Evolutionary conservation across 2,113 vertebrate species (phyloP).

Genomic region (Ailurus styani): DNA sequence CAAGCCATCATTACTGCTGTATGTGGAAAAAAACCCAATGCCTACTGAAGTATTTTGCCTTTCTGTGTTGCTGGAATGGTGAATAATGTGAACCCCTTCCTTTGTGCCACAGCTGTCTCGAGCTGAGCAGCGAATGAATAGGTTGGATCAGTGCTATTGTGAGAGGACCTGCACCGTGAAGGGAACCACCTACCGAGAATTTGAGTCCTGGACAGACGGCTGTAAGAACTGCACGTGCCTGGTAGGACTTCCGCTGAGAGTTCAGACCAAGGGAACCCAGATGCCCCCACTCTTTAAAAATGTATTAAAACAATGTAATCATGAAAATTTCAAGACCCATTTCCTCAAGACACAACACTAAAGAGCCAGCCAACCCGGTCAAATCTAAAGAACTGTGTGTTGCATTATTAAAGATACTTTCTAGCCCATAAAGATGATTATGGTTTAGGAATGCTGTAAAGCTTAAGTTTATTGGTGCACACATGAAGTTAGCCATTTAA

Average conservation of each 20-base stretch:
- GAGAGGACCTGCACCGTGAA: constrained; percentile 96
- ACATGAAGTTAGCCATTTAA: constrained; percentile 32
- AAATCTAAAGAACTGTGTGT: not conserved
- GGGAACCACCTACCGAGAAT: constrained; percentile 93
- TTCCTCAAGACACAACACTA: constrained; percentile 44
- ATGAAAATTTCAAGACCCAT: constrained; percentile 50
- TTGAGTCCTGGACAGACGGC: constrained; percentile 95
- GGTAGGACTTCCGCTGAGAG: constrained; percentile 82
- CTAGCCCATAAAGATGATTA: not conserved
- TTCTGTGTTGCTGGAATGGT: not conserved
- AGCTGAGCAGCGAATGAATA: constrained; percentile 97
- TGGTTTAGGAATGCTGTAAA: not conserved
- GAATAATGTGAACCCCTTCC: constrained; percentile 18
- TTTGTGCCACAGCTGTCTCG: constrained; percentile 89
- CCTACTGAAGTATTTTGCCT: not conserved
- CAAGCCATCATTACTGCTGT: not conserved
- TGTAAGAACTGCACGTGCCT: constrained; percentile 98
- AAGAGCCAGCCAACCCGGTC: constrained; percentile 24
- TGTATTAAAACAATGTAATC: constrained; percentile 51
- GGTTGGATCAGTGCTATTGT: constrained; percentile 97
- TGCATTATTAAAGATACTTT: constrained; percentile 62
- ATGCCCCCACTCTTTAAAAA: constrained; percentile 2
- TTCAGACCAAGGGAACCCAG: not conserved
- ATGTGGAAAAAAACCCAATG: not conserved
- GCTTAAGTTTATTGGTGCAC: constrained; percentile 3